phyloP scores from a whole-genome alignment of 2,888 invertebrate genomes.

The Unio pictorum region DNA sequence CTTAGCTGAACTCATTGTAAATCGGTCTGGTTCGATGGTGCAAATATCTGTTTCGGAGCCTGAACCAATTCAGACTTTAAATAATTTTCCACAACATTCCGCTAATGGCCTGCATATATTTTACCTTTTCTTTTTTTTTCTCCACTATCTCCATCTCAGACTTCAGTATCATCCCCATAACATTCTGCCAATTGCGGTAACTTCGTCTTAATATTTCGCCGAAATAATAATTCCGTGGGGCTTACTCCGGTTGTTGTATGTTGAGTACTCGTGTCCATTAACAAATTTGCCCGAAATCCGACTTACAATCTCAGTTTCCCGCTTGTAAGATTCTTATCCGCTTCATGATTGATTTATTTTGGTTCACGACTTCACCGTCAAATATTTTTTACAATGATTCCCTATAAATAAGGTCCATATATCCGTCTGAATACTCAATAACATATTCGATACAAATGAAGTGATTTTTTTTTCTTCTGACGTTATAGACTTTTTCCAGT shows the following conservation, averaged over 20 bases:
- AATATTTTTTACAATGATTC: slow-evolving; percentile 8
- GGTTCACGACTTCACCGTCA: background rate
- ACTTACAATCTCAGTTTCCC: slow-evolving; percentile 10
- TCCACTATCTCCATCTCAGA: too few species aligned
- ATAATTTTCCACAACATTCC: too few species aligned
- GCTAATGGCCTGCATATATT: too few species aligned
- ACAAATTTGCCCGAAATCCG: slow-evolving; percentile 4
- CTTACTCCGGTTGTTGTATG: background rate
- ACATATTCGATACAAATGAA: slow-evolving; percentile 3
- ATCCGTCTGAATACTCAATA: background rate
- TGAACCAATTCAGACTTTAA: too few species aligned
- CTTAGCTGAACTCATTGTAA: too few species aligned
- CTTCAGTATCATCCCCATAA: too few species aligned
- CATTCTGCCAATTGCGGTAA: too few species aligned
- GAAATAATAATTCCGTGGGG: slow-evolving; percentile 12
- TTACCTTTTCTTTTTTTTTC: too few species aligned
- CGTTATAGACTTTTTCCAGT: background rate
- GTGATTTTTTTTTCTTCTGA: slow-evolving; percentile 1
- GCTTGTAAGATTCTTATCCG: slow-evolving; percentile 13
- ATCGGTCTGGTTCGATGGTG: too few species aligned
- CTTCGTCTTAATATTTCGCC: slow-evolving; percentile 12
- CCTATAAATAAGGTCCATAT: slow-evolving; percentile 9
- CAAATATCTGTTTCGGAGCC: too few species aligned
- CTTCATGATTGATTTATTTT: slow-evolving; percentile 16
- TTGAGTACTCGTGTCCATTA: slow-evolving; percentile 13